These are phyloP conservation scores for Myopa testacea DNA, from an alignment of 2,888 invertebrate genomes.

Conservation along the genomic window DNA sequence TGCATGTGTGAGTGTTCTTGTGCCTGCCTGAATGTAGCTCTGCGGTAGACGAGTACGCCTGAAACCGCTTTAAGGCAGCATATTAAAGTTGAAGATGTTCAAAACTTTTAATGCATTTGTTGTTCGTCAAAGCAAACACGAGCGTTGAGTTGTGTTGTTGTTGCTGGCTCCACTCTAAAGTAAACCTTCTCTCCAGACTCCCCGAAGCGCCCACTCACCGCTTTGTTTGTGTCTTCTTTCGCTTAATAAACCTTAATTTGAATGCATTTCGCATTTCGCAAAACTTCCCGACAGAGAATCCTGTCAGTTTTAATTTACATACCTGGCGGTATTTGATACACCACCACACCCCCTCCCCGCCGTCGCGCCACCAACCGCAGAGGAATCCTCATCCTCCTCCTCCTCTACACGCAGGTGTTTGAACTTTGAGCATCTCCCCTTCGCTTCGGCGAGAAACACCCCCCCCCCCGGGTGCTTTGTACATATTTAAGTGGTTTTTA, in stretches of 20 bases:
- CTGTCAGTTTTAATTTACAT: background rate
- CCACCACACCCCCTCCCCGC: background rate
- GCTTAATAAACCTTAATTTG: background rate
- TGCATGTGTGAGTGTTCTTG: background rate
- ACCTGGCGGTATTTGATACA: background rate
- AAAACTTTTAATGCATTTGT: too few relatives aligned
- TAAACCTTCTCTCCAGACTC: too few relatives aligned
- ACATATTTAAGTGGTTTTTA: conserved; percentile 30
- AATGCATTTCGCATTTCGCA: background rate
- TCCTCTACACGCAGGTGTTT: background rate
- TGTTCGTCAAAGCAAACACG: too few relatives aligned
- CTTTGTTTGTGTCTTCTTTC: too few relatives aligned
- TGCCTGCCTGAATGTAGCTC: background rate
- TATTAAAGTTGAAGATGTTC: background rate
- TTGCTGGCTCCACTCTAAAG: too few relatives aligned
- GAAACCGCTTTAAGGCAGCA: background rate
- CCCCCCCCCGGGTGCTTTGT: conserved; percentile 2
- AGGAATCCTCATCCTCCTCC: background rate
- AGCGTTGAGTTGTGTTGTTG: too few relatives aligned
- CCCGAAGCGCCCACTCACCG: too few relatives aligned
- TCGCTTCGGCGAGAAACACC: background rate
- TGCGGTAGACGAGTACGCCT: background rate
- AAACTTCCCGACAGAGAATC: background rate
- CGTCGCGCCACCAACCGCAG: background rate
- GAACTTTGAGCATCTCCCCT: background rate